Evolutionary conservation across 2,113 vertebrate genomes (phyloP).

Genomic region (Rhabdornis inornatus): DNA sequence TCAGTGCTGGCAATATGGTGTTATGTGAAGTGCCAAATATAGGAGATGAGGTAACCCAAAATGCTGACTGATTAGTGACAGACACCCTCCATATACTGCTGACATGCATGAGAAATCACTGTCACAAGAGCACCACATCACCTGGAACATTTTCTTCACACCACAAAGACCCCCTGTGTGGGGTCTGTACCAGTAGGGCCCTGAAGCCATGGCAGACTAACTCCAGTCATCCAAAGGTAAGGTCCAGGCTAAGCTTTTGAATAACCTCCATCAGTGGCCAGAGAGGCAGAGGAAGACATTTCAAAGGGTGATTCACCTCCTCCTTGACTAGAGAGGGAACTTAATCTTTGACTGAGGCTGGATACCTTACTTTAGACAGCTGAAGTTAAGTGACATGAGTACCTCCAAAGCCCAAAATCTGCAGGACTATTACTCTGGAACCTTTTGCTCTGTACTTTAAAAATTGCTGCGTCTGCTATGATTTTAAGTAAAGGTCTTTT

Average conservation of each 20-base stretch:
- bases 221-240: not conserved
- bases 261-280: not conserved
- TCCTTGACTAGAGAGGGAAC: not conserved
- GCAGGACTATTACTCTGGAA: not conserved
- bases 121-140: not conserved
- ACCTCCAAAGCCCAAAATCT: not conserved
- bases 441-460: not conserved
- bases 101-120: not conserved
- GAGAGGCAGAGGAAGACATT: not conserved
- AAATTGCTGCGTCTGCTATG: not conserved
- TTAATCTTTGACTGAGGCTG: not conserved
- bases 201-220: not conserved
- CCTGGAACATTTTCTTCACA: not conserved
- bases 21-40: not conserved
- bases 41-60: not conserved
- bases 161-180: rapidly evolving
- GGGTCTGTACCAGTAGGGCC: not conserved
- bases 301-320: not conserved
- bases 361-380: not conserved
- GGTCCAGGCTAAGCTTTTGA: not conserved
- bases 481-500: conserved; percentile 10
- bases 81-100: not conserved
- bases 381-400: not conserved
- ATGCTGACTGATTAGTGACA: not conserved
- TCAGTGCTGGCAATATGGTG: not conserved